Evolutionary conservation across 2,113 vertebrate genomes (phyloP).

Genomic region (Pachypanchax playfairii): DNA sequence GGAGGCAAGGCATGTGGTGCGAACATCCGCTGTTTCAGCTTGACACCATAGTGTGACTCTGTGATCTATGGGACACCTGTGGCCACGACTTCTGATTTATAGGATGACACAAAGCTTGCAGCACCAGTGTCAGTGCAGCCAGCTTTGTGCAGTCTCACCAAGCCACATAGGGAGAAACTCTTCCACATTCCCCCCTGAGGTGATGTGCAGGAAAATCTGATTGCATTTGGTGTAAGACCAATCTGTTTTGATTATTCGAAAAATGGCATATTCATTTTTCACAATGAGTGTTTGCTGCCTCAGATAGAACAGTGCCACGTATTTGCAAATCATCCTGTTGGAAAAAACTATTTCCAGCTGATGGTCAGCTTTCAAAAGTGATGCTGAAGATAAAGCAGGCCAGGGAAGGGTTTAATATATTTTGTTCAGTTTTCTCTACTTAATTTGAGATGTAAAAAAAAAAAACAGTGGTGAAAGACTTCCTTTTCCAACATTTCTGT

Average conservation of each 20-base stretch:
- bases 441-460: constrained; percentile 10
- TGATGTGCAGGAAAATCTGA: constrained; percentile 31
- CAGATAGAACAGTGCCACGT: constrained; percentile 5
- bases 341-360: constrained; percentile 7
- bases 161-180: constrained; percentile 25
- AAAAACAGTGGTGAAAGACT: not conserved
- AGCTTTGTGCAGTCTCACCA: constrained; percentile 38
- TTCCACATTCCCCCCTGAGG: constrained; percentile 29
- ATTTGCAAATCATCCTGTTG: constrained; percentile 39
- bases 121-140: constrained; percentile 59
- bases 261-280: constrained; percentile 40
- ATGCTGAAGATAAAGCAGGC: not conserved
- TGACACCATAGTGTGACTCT: constrained; percentile 59
- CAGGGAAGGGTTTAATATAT: not conserved
- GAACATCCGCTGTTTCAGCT: constrained; percentile 60
- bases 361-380: constrained; percentile 16
- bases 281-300: constrained; percentile 17
- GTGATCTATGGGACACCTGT: constrained; percentile 72
- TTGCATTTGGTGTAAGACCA: constrained; percentile 33
- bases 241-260: constrained; percentile 43
- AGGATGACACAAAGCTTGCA: constrained; percentile 63
- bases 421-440: constrained; percentile 11
- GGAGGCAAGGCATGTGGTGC: constrained; percentile 49
- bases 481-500: not conserved
- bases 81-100: constrained; percentile 65